These are phyloP conservation scores for Sardinella longiceps DNA, from an alignment of 2,797 vertebrate species.

Conservation along the genomic window DNA sequence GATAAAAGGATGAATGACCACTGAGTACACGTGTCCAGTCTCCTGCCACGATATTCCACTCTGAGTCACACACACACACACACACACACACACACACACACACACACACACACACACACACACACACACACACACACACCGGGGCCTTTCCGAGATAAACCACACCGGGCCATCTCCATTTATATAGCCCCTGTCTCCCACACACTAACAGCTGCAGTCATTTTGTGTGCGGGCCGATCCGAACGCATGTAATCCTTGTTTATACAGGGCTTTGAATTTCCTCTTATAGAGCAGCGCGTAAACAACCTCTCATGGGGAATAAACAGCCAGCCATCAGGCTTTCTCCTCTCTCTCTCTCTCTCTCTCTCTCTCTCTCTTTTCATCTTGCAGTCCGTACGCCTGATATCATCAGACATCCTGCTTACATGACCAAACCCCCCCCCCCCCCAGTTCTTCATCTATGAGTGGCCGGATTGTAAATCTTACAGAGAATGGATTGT, in stretches of 20 bases:
- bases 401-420: conserved; percentile 15
- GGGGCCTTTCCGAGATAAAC: background rate
- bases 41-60: conserved; percentile 40
- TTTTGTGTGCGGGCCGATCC: conserved; percentile 45
- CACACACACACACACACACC: background rate
- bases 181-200: conserved; percentile 24
- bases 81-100: conserved; percentile 38
- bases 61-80: background rate
- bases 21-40: conserved; percentile 31
- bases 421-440: background rate
- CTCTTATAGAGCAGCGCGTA: conserved; percentile 46
- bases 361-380: background rate
- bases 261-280: conserved; percentile 60
- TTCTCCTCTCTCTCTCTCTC: background rate
- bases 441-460: background rate
- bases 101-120: conserved; percentile 35
- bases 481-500: too few relatives aligned
- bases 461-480: background rate
- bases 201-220: conserved; percentile 59
- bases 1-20: conserved; percentile 49
- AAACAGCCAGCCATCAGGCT: background rate
- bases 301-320: conserved; percentile 32
- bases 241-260: conserved; percentile 64
- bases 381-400: background rate
- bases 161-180: conserved; percentile 20